phyloP scores from a whole-genome alignment of 2,113 vertebrate genomes.

The Rhipidura dahli region DNA sequence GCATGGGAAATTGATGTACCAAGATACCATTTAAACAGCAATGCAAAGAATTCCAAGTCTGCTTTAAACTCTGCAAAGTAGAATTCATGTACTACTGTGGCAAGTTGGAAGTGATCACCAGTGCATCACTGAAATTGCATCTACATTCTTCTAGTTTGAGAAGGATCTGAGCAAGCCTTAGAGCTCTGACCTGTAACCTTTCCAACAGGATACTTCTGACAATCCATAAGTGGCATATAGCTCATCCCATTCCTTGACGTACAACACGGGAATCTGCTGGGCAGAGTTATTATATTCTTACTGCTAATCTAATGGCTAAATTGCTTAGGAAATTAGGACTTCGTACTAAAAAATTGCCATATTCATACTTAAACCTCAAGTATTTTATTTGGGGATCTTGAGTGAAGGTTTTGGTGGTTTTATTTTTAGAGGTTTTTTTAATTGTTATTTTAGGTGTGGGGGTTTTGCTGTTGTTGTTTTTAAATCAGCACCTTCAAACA shows the following conservation, averaged over 20 bases:
- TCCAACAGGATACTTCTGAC: background rate
- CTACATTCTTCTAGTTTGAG: background rate
- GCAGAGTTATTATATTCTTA: background rate
- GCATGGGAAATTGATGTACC: background rate
- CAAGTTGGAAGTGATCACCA: background rate
- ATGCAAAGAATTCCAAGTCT: background rate
- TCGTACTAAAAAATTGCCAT: background rate
- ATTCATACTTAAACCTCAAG: background rate
- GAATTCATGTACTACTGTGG: background rate
- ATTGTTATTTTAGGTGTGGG: background rate
- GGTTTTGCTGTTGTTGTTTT: background rate
- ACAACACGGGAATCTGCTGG: background rate
- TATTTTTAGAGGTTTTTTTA: rapidly evolving
- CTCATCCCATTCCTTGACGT: background rate
- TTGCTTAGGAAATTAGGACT: background rate
- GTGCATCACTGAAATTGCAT: background rate
- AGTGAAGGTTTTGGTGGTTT: rapidly evolving
- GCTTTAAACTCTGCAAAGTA: background rate
- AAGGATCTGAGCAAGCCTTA: background rate
- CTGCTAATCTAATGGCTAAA: background rate
- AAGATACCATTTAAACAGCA: background rate
- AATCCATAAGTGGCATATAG: rapidly evolving
- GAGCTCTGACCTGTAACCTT: background rate
- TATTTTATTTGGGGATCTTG: background rate
- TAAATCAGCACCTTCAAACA: background rate